Base-by-base conservation (phyloP, 2,888 invertebrate genomes). In the Cetonia aurata region DNA sequence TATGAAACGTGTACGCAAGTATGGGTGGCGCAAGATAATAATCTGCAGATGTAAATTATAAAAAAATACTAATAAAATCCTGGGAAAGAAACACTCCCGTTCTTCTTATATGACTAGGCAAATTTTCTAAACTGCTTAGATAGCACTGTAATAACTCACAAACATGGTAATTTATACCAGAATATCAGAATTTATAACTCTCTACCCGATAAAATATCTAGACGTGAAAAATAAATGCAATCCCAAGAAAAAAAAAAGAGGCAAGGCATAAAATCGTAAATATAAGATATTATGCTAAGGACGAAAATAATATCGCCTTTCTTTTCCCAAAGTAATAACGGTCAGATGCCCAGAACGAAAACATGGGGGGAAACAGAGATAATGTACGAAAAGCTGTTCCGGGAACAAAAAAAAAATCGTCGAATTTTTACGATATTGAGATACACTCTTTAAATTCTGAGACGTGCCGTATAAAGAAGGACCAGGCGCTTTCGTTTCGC, bases 361-460 rank as follows among this genome's bases (percentile, higher is more conserved):
- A 48, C 25, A 25, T 25, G 25, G 25, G 25, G 25, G 25, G 25
- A 62, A 48, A 62, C 48, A 33, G 59, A 59, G 48, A 50, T 62
- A 48, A 60, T 46, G 46, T 44, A 31, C 12, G 13, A 37, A 37
- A 9, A 3, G 37, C 13, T n/a, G 33, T 56, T 56, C 56, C 10
- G 25, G 13, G 60, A 46, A 25, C 25, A 25, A 25, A 25, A 25
- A 25, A 25, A 25, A 25, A 25, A 60, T 46, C 46, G 48, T 62
- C 62, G 48, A 62, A 62, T 33, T 62, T 62, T 62, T 62, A 62
- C 62, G 62, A 62, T 62, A 62, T 62, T 48, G 62, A 62, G 48
- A 62, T 62, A 62, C 62, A 62, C 62, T 62, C 48, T 48, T 62
- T 62, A 62, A 62, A 62, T 62, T 62, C 48, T 31, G 48, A 48